These are phyloP conservation scores for Tinea pellionella DNA, from an alignment of 2,888 invertebrate genomes.

Conservation along the genomic window DNA sequence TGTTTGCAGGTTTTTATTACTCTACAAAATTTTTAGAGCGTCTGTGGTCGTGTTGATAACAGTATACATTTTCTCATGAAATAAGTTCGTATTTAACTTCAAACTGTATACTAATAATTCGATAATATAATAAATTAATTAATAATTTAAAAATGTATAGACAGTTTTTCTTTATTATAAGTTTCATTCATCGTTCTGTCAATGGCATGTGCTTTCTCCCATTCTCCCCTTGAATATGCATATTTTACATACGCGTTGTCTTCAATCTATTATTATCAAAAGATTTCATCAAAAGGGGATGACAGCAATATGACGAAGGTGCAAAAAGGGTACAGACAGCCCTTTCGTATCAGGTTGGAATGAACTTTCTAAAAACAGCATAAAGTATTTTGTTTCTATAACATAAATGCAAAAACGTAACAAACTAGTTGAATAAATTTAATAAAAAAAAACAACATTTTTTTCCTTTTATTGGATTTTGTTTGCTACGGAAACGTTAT, in stretches of 20 bases:
- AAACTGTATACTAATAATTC: too few species aligned
- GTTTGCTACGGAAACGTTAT: background rate
- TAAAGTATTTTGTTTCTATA: background rate
- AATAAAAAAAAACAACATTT: background rate
- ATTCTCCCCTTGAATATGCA: background rate
- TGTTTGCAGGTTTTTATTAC: too few species aligned
- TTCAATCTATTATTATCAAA: constrained; percentile 28
- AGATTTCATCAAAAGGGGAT: constrained; percentile 24
- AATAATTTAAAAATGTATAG: too few species aligned
- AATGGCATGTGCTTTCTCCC: background rate
- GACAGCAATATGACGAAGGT: constrained; percentile 31
- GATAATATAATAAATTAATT: too few species aligned
- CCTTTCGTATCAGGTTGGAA: constrained; percentile 15
- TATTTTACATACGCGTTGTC: constrained; percentile 3
- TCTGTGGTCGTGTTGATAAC: too few species aligned
- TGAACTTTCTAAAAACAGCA: constrained; percentile 16
- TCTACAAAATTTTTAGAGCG: too few species aligned
- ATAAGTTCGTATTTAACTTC: too few species aligned
- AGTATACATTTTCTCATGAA: too few species aligned
- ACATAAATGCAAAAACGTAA: background rate
- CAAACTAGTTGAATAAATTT: background rate
- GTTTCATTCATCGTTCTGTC: background rate
- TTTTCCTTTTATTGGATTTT: background rate
- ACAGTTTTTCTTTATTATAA: too few species aligned
- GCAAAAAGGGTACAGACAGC: constrained; percentile 16